Evolutionary conservation across 2,888 invertebrate genomes (phyloP), one percentile per base, ranked within the genome.

Genomic region (Heliconius ismenius): DNA sequence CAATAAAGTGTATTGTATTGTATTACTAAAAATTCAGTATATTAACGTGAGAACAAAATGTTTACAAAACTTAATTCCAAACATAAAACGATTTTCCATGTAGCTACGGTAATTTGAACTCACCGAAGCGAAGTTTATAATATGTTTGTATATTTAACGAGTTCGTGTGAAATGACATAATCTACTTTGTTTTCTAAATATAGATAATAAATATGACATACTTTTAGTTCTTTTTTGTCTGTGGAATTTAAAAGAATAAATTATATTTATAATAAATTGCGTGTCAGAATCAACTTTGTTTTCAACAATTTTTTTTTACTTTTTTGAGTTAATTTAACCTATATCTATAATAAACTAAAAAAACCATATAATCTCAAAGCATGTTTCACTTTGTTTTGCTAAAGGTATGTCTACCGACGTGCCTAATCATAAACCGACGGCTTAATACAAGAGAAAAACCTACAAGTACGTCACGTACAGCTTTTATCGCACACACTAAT

Each of bases 341-440:
- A 7, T 2, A n/a, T 3, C 6, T 49, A 49, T 18, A 49, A 49
- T 49, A 49, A 49, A 49, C 43, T 43, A 15, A 43, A 18, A 49
- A 43, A 49, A 18, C 4, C 2, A 49, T 6, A 6, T 18, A 43
- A 49, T 18, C 2, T 18, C 43, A 49, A 32, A 24, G 70, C 32
- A 43, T 73, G 26, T 43, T n/a, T 64, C n/a, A 49, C 49, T 54
- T 70, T 63, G 28, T 70, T 63, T 49, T 73, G 43, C 26, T 62
- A 75, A 73, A 75, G 63, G 32, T 60, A 73, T 69, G 68, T 39
- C 68, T 36, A 68, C 63, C 58, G 65, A 80, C 80, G 79, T 80
- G 80, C 74, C 80, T 77, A 74, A 80, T 80, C 80, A 75, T 75
- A 75, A 69, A 49, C 28, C 32, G n/a, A n/a, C n/a, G n/a, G n/a